Base-by-base conservation (phyloP, 2,113 vertebrate species). In the Calidris pugnax region DNA sequence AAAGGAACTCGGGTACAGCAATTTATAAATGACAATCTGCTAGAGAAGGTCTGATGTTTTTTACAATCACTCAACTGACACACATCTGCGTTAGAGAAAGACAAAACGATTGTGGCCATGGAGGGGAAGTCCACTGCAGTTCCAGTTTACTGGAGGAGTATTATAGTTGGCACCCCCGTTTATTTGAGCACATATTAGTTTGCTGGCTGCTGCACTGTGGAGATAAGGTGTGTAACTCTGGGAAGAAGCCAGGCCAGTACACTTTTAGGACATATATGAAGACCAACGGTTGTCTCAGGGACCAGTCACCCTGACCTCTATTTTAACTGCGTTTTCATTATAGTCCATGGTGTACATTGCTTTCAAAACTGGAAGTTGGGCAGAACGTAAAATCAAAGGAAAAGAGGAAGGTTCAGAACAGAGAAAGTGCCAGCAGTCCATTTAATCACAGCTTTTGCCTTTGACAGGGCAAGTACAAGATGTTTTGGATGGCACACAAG, bases 401-500 rank as follows among this genome's bases (percentile, higher is more conserved):
- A 80, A 86, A 84, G 56, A 64, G 26, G 56, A 87, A 80, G 32
- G 32, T 53, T 93, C 57, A 76, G 71, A 77, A n/a, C 2, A 78
- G 32, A 90, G 33, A 60, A 76, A 68, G 43, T 81, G 43, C 69
- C 89, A 95, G 50, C 45, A 32, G 3, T 53, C 69, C 84, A 92
- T 92, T 95, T 91, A 91, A 89, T 93, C 66, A 64, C 80, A 85
- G 62, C 41, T 91, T 93, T 93, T 87, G 35, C 66, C 86, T 93
- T 89, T 85, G 80, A 85, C 41, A 66, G 60, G 80, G 12, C 64
- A 67, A 92, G 86, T 37, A 90, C 66, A 81, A 91, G 79, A 73
- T 76, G 39, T 92, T 96, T 96, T 96, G 77, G 76, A 85, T 56
- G 50, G 69, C 76, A 63, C 35, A 68, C 37, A 81, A 75, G 68